phyloP scores from a whole-genome alignment of 2,113 vertebrate genomes.

The Istiophorus platypterus region DNA sequence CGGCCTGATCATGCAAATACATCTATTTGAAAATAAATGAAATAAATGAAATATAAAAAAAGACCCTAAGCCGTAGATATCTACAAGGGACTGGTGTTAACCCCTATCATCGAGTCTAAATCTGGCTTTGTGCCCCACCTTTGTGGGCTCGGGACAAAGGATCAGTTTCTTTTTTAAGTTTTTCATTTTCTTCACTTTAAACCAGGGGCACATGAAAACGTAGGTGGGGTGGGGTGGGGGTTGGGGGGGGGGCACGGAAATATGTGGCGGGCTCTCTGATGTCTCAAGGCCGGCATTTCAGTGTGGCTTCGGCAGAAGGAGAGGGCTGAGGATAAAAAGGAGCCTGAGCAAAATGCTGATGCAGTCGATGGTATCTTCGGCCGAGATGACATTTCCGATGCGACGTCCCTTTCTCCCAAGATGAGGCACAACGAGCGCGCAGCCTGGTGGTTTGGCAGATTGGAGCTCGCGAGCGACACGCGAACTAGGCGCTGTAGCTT shows the following conservation, averaged over 20 bases:
- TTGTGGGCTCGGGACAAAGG: slow-evolving; percentile 26
- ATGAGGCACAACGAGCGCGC: neutral
- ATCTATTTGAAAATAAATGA: no score
- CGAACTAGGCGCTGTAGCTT: no score
- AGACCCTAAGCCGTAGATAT: rapidly evolving
- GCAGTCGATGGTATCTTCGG: slow-evolving; percentile 36
- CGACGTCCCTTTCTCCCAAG: slow-evolving; percentile 5
- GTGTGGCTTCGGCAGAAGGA: slow-evolving; percentile 6
- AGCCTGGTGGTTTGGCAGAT: neutral
- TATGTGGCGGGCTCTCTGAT: slow-evolving; percentile 27
- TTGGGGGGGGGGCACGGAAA: slow-evolving; percentile 27
- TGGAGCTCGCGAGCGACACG: neutral
- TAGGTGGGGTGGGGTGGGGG: no score
- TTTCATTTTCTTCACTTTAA: neutral
- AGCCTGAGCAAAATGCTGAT: neutral
- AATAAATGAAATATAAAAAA: no score
- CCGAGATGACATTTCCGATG: slow-evolving; percentile 45
- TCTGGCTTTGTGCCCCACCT: slow-evolving; percentile 3
- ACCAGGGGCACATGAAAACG: slow-evolving; percentile 14
- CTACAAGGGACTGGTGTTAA: neutral
- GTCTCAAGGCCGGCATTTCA: slow-evolving; percentile 39
- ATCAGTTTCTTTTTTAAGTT: slow-evolving; percentile 24
- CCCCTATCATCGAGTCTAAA: slow-evolving; percentile 11
- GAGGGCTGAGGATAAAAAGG: slow-evolving; percentile 16
- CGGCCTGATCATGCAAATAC: neutral